These are phyloP conservation scores for Lysandra bellargus DNA, from an alignment of 2,888 invertebrate genomes.

Conservation along the genomic window DNA sequence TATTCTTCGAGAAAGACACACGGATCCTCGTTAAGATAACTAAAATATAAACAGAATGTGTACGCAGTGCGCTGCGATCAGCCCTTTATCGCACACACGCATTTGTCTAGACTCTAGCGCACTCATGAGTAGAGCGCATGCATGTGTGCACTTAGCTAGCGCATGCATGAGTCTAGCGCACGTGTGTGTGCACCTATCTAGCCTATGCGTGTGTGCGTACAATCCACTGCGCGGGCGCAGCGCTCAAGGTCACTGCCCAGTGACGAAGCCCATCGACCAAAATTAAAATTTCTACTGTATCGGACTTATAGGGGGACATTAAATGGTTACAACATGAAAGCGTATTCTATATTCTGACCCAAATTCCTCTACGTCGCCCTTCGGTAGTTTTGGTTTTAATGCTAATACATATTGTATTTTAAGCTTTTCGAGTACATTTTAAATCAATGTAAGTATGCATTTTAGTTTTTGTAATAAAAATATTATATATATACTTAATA, in stretches of 20 bases:
- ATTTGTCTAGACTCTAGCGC: neutral
- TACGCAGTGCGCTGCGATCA: constrained; percentile 44
- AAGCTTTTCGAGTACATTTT: neutral
- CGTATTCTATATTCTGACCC: constrained; percentile 21
- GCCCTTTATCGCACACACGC: constrained; percentile 41
- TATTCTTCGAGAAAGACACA: constrained; percentile 19
- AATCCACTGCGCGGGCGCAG: constrained; percentile 65
- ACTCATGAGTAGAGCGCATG: neutral
- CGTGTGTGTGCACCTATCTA: constrained; percentile 41
- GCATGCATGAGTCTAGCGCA: constrained; percentile 40
- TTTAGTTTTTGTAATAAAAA: neutral
- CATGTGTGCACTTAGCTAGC: neutral
- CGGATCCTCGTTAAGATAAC: constrained; percentile 24
- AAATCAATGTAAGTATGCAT: neutral
- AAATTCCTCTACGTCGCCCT: constrained; percentile 22
- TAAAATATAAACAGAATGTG: constrained; percentile 32
- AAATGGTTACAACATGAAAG: constrained; percentile 19
- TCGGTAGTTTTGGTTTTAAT: neutral
- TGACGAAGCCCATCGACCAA: constrained; percentile 61
- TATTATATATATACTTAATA: too few relatives aligned
- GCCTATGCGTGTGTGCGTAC: constrained; percentile 49
- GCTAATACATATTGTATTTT: neutral
- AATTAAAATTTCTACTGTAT: constrained; percentile 59
- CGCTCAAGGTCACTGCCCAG: constrained; percentile 73
- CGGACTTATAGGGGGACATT: constrained; percentile 43